Base-by-base conservation (phyloP, 2,888 invertebrate genomes). In the Morinoia aosen region DNA sequence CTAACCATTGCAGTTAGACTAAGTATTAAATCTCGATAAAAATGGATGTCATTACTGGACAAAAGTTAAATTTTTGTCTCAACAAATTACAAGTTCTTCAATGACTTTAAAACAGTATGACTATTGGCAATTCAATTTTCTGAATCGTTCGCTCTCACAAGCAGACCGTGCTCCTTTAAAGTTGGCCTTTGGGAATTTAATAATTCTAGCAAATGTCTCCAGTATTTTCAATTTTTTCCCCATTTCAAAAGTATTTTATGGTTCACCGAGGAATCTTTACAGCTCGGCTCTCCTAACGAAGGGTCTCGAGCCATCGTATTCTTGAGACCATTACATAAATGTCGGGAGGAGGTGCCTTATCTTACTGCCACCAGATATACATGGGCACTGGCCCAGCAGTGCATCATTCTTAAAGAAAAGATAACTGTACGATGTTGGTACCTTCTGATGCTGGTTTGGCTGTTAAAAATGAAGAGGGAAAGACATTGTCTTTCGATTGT, bases 241-340 rank as follows among this genome's bases (percentile, higher is more conserved):
- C 95, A 58, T 95, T 64, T 95, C 58, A 64, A 58, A 95, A 39
- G 48, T n/a, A 64, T 95, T 64, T 95, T 95, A 95, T 95, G 64
- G 40, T 19, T 14, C 64, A 58, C 48, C 58, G 95, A 40, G 64
- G 95, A 39, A 95, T 95, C 39, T 95, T 95, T 95, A 95, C 93
- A 93, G 57, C 93, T 56, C 57, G 33, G 57, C 57, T 33, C 33
- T 16, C 58, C 93, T 93, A 93, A 93, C 93, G 93, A 93, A 93
- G 93, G 57, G 57, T 56, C 93, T 57, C 8, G 25, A 57, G 57
- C 57, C 57, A 33, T 93, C 93, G 93, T 93, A 93, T 93, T 93
- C 93, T 93, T 19, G 33, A 93, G 93, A 57, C 93, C 93, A 57
- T 25, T 93, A 93, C 93, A 93, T 93, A 93, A 93, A 93, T 57